Evolutionary conservation across 2,888 invertebrate species (phyloP), one percentile per base, ranked within the genome.

Genomic region (Athetis lepigone): DNA sequence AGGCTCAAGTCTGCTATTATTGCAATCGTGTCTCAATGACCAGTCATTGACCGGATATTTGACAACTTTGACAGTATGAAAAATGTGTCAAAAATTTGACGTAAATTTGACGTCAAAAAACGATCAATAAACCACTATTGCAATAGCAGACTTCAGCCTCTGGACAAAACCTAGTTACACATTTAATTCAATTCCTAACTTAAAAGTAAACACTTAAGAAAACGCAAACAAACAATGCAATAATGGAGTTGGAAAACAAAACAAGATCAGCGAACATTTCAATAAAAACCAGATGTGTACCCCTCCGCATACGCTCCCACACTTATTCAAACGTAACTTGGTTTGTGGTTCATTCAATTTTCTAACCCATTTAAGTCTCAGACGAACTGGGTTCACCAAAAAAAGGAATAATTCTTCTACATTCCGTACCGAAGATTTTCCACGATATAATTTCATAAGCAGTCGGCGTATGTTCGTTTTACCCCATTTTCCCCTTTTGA

Each of bases 351-450:
- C 92, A 94, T 92, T 94, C 93, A 94, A 94, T 95, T 95, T 95
- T 94, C 94, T 94, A 95, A 95, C 94, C 94, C 94, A 95, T 94
- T 95, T 95, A 92, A 93, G 90, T 89, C 91, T 90, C 93, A 93
- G 94, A 93, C 93, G 90, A 83, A 90, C 88, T 88, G 88, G 87
- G 87, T 87, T 88, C 85, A 84, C 82, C 83, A 87, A 88, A 85
- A 70, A 83, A 84, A 84, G 79, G 77, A 86, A 89, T 90, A 88
- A 90, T 88, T 87, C 85, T 80, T 86, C 89, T 83, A 87, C 87
- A 87, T 89, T 82, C 66, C 77, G 70, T 83, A 85, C 89, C 88
- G 91, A 90, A 89, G 90, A 91, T 91, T 93, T 92, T 92, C 89
- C 89, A 87, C 91, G 89, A 89, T 92, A 91, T 94, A 94, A 94